Base-by-base conservation (phyloP, 2,888 invertebrate species). In the Heliconius ethilla region DNA sequence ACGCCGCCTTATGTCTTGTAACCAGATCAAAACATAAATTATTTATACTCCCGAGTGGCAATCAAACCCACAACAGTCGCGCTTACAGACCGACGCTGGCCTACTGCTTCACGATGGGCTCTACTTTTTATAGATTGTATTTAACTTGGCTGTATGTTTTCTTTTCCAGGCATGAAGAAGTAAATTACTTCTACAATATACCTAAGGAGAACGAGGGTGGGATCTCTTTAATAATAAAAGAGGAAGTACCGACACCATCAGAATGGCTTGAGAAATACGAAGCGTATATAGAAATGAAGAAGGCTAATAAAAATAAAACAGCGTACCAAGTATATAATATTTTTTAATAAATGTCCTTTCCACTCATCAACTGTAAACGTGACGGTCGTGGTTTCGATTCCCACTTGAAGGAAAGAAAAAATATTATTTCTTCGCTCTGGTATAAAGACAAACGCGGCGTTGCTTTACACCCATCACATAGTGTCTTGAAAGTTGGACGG, bases 251-350 rank as follows among this genome's bases (percentile, higher is more conserved):
- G 2, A 81, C 86, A 3, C 92, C 93, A 1, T 62, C 81, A 0
- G 89, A 91, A 78, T 92, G 92, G 91, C 80, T 86, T 69, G 86
- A 89, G 76, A 80, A 89, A 81, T 90, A 92, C 75, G 81, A 89
- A 83, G 80, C 78, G 3, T 88, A 87, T 76, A 66, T 87, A 40
- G 83, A 83, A 75, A 77, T 86, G 70, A 86, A 88, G 73, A 86
- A 86, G 76, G 83, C 86, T 1, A 87, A 89, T 29, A 89, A 89
- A 83, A 87, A 86, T 11, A 90, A 89, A 85, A 81, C 83, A 6
- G 76, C 78, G 18, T 70, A 75, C 27, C 82, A 85, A 77, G 85
- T 85, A 74, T 51, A 67, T n/a, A n/a, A 37, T n/a, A 55, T n/a
- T 18, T 25, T 40, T 59, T 22, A 10, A 59, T n/a, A n/a, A 55